phyloP scores from a whole-genome alignment of 2,113 vertebrate genomes.

The Nothobranchius furzeri region DNA sequence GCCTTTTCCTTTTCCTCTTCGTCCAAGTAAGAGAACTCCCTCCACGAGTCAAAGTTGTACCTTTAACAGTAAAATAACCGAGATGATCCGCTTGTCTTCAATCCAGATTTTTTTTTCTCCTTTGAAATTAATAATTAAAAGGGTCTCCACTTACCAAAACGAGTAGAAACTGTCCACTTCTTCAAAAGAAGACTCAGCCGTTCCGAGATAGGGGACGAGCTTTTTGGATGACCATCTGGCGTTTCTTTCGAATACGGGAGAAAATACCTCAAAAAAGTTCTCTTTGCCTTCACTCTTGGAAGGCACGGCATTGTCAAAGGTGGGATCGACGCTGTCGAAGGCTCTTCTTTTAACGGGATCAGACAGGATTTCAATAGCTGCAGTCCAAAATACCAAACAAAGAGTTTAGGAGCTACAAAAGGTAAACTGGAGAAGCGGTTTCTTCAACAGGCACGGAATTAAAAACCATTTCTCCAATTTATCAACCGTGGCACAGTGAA shows the following conservation, averaged over 20 bases:
- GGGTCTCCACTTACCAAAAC: conserved; percentile 86
- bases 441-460: too few relatives aligned
- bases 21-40: conserved; percentile 98
- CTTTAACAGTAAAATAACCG: conserved; percentile 57
- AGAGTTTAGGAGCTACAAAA: background rate
- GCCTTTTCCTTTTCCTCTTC: conserved; percentile 99
- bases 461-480: too few relatives aligned
- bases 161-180: conserved; percentile 98
- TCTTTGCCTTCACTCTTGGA: conserved; percentile 95
- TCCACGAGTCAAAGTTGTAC: conserved; percentile 99
- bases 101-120: too few relatives aligned
- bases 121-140: too few relatives aligned
- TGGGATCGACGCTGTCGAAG: conserved; percentile 98
- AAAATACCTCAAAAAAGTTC: conserved; percentile 91
- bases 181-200: conserved; percentile 89
- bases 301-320: conserved; percentile 93
- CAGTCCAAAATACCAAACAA: conserved; percentile 2
- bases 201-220: conserved; percentile 88
- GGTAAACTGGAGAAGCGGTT: too few relatives aligned
- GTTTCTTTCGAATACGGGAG: conserved; percentile 92
- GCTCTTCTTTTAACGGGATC: conserved; percentile 94
- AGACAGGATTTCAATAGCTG: conserved; percentile 94
- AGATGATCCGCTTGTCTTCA: background rate
- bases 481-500: too few relatives aligned
- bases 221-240: conserved; percentile 96